Conservation (phyloP, 2,888 invertebrate species). For the Neoscelio sp. region DNA sequence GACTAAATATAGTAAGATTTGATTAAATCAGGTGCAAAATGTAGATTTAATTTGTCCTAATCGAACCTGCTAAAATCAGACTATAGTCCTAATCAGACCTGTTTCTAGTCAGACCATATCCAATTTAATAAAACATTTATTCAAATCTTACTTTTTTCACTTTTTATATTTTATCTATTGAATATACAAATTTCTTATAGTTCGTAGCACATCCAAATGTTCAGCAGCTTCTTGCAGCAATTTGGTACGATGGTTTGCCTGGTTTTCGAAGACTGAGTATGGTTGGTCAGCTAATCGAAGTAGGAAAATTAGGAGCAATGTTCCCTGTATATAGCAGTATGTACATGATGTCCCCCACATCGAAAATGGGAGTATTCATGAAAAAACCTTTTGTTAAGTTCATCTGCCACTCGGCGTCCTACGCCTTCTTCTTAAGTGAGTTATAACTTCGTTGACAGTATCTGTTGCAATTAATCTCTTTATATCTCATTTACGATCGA, state of each 20-base stretch:
- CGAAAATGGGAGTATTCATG: slow-evolving; percentile 94
- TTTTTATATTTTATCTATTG: neutral
- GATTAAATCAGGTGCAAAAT: no score
- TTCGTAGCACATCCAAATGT: slow-evolving; percentile 99
- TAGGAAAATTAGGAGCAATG: slow-evolving; percentile 93
- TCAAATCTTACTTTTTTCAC: neutral
- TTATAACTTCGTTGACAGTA: neutral
- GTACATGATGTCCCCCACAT: slow-evolving; percentile 96
- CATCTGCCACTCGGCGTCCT: slow-evolving; percentile 98
- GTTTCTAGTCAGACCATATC: no score
- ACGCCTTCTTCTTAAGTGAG: slow-evolving; percentile 97
- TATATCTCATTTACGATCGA: slow-evolving; percentile 50
- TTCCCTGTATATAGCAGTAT: slow-evolving; percentile 97
- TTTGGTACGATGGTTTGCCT: slow-evolving; percentile 99
- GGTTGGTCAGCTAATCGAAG: slow-evolving; percentile 93
- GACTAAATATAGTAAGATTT: no score
- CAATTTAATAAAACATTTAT: neutral
- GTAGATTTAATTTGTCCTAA: no score
- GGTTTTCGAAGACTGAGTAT: slow-evolving; percentile 97
- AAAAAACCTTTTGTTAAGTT: slow-evolving; percentile 99
- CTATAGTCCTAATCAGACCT: no score
- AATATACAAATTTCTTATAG: slow-evolving; percentile 84
- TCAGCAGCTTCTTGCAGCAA: slow-evolving; percentile 96
- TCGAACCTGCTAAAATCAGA: no score
- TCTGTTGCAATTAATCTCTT: slow-evolving; percentile 45